phyloP scores from a whole-genome alignment of 2,888 invertebrate species.

The Seira ritae region DNA sequence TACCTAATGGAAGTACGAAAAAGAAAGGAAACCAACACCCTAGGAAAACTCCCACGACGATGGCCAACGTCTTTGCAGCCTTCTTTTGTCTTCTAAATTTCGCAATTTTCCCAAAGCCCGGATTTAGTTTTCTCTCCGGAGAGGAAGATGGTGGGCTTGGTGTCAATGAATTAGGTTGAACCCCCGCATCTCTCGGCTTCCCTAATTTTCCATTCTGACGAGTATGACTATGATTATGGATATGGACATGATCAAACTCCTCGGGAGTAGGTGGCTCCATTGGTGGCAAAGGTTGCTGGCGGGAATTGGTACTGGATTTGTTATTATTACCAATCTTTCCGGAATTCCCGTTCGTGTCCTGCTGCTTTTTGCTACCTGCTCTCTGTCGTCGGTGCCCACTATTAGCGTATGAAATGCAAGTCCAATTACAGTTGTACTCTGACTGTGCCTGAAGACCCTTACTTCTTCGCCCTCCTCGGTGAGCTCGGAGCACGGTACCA shows the following conservation, averaged over 20 bases:
- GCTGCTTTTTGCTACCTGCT: constrained; percentile 46
- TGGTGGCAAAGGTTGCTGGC: constrained; percentile 31
- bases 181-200: constrained; percentile 40
- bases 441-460: constrained; percentile 49
- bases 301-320: constrained; percentile 35
- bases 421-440: constrained; percentile 62
- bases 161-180: constrained; percentile 70
- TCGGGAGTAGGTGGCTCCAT: constrained; percentile 34
- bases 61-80: constrained; percentile 82
- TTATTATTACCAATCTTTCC: constrained; percentile 29
- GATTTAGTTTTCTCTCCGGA: constrained; percentile 70
- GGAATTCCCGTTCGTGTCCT: constrained; percentile 47
- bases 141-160: constrained; percentile 73
- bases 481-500: constrained; percentile 69
- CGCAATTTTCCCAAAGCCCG: constrained; percentile 75
- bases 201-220: constrained; percentile 24
- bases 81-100: constrained; percentile 80
- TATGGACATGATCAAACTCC: constrained; percentile 16
- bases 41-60: constrained; percentile 82
- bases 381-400: constrained; percentile 42
- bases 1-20: constrained; percentile 81
- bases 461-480: constrained; percentile 71
- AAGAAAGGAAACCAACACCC: constrained; percentile 84
- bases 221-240: constrained; percentile 44
- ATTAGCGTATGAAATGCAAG: constrained; percentile 57